Evolutionary conservation across 30 jellyfish, hydroid and myxozoan genomes (phyloP), one percentile per base, ranked within the genome.

Genomic region (Clytia hemisphaerica): DNA sequence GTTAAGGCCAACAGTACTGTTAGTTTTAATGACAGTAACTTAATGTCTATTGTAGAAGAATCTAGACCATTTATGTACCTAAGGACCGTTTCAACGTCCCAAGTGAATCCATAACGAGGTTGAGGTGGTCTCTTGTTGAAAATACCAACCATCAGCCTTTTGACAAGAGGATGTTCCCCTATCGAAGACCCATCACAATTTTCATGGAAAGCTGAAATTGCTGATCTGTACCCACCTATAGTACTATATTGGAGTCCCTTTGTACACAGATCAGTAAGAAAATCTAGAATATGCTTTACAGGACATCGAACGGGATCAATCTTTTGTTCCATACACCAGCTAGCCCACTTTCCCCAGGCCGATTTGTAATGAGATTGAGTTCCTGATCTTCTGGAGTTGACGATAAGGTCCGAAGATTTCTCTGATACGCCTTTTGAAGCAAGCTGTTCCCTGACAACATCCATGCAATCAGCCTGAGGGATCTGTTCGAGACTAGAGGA

Each of bases 371-470:
- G 31, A 26, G 22, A 30, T 4, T 10, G 66, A 21, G 76, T 12
- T 21, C 76, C 79, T 66, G 58, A 18, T 33, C 77, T 49, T 70
- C 82, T 70, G 26, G 82, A 54, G 16, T 30, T 45, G 36, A 35
- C 28, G 45, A 70, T 70, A 51, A 45, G 77, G 12, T 35, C 35
- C 42, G 76, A 26, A 70, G 82, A 75, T 48, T 35, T 37, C 30
- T 70, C 29, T 19, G 78, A 70, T 12, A 70, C 0, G 22, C 77
- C 76, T 10, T 46, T 18, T 26, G 65, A 15, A 24, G 50, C 24
- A 5, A 67, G 49, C 10, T 2, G 21, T 32, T 67, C 68, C 80
- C 80, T 21, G 77, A 67, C 14, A 67, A 26, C 4, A 15, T 44
- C 80, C 77, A 67, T 44, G 80, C 76, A 76, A 46, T 76, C n/a